These are phyloP conservation scores for Apteryx owenii DNA, from an alignment of 2,113 vertebrate species.

Conservation along the genomic window DNA sequence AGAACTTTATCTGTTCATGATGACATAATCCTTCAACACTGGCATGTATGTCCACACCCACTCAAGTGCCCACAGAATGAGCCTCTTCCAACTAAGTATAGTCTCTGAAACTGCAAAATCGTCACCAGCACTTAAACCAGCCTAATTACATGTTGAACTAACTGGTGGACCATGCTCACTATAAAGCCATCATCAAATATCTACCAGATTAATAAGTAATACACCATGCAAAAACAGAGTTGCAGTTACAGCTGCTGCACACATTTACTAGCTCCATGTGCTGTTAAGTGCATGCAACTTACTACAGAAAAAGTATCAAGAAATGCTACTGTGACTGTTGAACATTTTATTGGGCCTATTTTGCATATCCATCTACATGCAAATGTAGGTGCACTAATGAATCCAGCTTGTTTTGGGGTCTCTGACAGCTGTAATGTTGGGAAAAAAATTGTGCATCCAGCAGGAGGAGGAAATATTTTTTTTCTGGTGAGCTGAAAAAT, in stretches of 20 bases:
- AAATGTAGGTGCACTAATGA: background rate
- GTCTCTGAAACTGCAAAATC: background rate
- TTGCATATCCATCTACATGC: background rate
- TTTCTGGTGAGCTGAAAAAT: background rate
- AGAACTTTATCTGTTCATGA: background rate
- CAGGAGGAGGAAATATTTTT: background rate
- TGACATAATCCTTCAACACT: background rate
- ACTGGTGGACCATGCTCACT: background rate
- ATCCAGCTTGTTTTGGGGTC: background rate
- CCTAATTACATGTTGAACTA: background rate
- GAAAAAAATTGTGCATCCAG: background rate
- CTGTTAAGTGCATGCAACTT: rapidly evolving
- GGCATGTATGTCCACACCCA: background rate
- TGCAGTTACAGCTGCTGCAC: background rate
- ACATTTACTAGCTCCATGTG: rapidly evolving
- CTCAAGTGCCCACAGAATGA: background rate
- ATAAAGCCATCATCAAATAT: background rate
- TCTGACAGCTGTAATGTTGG: background rate
- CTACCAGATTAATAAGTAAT: rapidly evolving
- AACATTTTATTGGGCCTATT: background rate
- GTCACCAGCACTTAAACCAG: background rate
- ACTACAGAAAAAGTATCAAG: no score
- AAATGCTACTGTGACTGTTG: rapidly evolving
- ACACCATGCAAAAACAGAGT: rapidly evolving
- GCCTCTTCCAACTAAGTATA: background rate